These are phyloP conservation scores for Falco rusticolus DNA, from an alignment of 2,797 vertebrate genomes.

Conservation along the genomic window DNA sequence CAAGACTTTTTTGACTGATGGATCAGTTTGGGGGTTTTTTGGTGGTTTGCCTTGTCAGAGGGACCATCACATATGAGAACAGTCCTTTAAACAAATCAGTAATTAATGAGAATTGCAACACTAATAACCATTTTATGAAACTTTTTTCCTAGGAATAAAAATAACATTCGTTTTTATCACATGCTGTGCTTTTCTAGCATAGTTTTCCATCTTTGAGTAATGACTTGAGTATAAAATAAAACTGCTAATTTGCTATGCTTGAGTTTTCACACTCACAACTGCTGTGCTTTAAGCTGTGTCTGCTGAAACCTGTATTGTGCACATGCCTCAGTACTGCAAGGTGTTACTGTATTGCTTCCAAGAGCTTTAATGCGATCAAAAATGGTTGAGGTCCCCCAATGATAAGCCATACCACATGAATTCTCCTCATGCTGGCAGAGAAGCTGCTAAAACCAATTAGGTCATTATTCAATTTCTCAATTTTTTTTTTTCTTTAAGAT, in stretches of 20 bases:
- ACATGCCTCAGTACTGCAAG: neutral
- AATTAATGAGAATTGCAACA: neutral
- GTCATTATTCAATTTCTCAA: slow-evolving; percentile 22
- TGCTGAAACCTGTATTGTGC: slow-evolving; percentile 9
- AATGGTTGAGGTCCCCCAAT: neutral
- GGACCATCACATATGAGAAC: neutral
- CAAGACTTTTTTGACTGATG: neutral
- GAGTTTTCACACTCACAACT: neutral
- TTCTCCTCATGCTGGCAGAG: slow-evolving; percentile 13
- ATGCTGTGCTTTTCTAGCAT: neutral
- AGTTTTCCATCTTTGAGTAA: slow-evolving; percentile 40
- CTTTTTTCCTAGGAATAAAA: slow-evolving; percentile 12
- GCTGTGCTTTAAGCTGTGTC: neutral
- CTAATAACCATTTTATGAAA: neutral
- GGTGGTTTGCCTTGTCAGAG: neutral
- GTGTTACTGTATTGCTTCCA: neutral
- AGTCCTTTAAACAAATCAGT: neutral
- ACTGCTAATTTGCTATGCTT: slow-evolving; percentile 3
- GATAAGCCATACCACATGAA: neutral
- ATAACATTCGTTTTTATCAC: neutral
- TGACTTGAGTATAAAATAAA: slow-evolving; percentile 35
- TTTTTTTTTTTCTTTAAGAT: neutral
- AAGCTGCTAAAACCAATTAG: slow-evolving; percentile 45
- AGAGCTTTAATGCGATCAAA: neutral
- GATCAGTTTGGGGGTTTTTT: neutral